Percentiles rank a stretch among this genome's conserved stretches.
Evolutionary conservation across 2,113 vertebrate genomes (phyloP).

Genomic region (Capra hircus): DNA sequence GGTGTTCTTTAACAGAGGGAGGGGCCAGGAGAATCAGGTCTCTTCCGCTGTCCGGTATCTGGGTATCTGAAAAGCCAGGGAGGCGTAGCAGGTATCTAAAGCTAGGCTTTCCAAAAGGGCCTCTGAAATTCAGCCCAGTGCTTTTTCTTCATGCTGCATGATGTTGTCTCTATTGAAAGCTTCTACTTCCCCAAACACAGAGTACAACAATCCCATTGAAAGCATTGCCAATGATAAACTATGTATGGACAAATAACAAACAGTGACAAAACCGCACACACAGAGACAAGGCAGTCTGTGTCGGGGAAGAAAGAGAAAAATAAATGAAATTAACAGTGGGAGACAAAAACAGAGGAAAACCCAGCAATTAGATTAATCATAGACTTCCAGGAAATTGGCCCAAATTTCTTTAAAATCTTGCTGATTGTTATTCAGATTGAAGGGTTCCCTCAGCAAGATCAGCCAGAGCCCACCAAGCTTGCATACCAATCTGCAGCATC

Average conservation of each 20-base stretch:
- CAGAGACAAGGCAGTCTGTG: constrained; percentile 75
- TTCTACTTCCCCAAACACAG: constrained; percentile 62
- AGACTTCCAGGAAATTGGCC: constrained; percentile 79
- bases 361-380: constrained; percentile 79
- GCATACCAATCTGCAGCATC: constrained; percentile 66
- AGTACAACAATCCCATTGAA: constrained; percentile 65
- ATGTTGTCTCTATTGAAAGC: constrained; percentile 64
- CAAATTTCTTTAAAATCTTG: constrained; percentile 79
- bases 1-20: not conserved
- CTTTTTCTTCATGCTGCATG: constrained; percentile 24
- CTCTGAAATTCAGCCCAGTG: constrained; percentile 57
- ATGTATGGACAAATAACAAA: constrained; percentile 74
- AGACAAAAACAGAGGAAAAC: constrained; percentile 78
- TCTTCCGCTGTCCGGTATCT: not conserved
- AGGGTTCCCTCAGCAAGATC: constrained; percentile 73
- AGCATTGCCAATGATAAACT: constrained; percentile 67
- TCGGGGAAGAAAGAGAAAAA: constrained; percentile 73
- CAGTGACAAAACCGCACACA: constrained; percentile 63
- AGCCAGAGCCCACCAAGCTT: constrained; percentile 68
- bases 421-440: constrained; percentile 79
- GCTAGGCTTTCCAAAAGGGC: not conserved
- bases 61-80: not conserved
- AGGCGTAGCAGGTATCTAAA: not conserved
- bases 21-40: not conserved
- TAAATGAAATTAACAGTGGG: constrained; percentile 78